Evolutionary conservation across 2,888 invertebrate species (phyloP), one percentile per base, ranked within the genome.

Genomic region (Plusia festucae): DNA sequence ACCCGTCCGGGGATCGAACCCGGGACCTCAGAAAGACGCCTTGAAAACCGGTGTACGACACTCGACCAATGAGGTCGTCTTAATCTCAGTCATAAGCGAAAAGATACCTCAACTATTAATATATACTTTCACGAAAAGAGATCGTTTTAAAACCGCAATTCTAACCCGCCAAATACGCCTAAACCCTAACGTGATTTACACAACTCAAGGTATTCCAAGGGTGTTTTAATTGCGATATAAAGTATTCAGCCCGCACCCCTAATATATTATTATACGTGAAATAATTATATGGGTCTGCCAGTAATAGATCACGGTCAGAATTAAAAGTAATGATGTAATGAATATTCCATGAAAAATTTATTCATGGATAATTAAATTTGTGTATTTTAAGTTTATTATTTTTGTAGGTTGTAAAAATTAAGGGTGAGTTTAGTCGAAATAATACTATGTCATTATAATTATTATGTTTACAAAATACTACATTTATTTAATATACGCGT

Each of bases 151-250:
- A 46, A 46, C 20, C 20, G 46, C 20, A 2, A 2, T 1, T 9
- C 1, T 9, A 9, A 18, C 18, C 16, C 20, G 20, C 46, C 18
- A 6, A 20, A 5, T 49, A 13, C 16, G 20, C 20, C 18, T 2
- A 20, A 18, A 49, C 11, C 46, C 46, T 49, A 49, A 20, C 9
- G 30, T 61, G 53, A 75, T 75, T 70, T 75, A 75, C 61, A 60
- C 1, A 11, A 56, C 30, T 56, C 11, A 1, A 61, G 56, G 61
- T 53, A 61, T 60, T 34, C 9, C 3, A 53, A 61, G 49, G 70
- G 49, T 51, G 70, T 61, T 75, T 70, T 32, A 56, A 75, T 70
- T 75, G 46, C 46, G 20, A 9, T 18, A 49, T 49, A 49, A 49
- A 49, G 46, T 20, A 49, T 49, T 49, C 44, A 7, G 7, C 18